Conservation (phyloP, 2,888 invertebrate genomes). For the Dione vanillae region DNA sequence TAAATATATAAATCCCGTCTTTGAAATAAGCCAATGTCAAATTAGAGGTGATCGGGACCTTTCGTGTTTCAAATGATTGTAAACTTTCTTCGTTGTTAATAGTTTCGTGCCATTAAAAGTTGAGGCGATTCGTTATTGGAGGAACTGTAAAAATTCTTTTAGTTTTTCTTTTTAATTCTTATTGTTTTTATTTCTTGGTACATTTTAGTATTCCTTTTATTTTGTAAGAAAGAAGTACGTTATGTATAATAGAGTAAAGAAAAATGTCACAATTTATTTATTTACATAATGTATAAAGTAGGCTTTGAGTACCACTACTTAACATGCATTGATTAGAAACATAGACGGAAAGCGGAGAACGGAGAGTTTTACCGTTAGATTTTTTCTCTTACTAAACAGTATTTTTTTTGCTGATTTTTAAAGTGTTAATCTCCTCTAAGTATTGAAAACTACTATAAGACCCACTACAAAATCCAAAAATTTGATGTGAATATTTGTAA, state of each 20-base stretch:
- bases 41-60: slow-evolving; percentile 39
- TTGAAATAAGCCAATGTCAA: slow-evolving; percentile 17
- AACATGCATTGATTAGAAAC: neutral
- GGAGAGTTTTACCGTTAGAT: neutral
- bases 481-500: too few relatives aligned
- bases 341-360: neutral
- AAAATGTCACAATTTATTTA: too few relatives aligned
- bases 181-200: slow-evolving; percentile 46
- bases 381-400: too few relatives aligned
- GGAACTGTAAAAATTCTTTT: slow-evolving; percentile 48
- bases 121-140: slow-evolving; percentile 52
- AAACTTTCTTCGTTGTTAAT: slow-evolving; percentile 58
- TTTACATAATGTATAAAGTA: too few relatives aligned
- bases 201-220: neutral
- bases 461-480: too few relatives aligned
- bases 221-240: too few relatives aligned
- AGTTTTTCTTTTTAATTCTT: slow-evolving; percentile 47
- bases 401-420: too few relatives aligned
- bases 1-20: slow-evolving; percentile 1
- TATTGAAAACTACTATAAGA: too few relatives aligned
- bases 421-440: too few relatives aligned
- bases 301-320: too few relatives aligned
- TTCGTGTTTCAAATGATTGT: slow-evolving; percentile 48
- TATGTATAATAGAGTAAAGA: too few relatives aligned
- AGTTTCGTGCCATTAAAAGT: slow-evolving; percentile 57